phyloP scores from a whole-genome alignment of 2,797 vertebrate species.

The Rhinophrynus dorsalis region DNA sequence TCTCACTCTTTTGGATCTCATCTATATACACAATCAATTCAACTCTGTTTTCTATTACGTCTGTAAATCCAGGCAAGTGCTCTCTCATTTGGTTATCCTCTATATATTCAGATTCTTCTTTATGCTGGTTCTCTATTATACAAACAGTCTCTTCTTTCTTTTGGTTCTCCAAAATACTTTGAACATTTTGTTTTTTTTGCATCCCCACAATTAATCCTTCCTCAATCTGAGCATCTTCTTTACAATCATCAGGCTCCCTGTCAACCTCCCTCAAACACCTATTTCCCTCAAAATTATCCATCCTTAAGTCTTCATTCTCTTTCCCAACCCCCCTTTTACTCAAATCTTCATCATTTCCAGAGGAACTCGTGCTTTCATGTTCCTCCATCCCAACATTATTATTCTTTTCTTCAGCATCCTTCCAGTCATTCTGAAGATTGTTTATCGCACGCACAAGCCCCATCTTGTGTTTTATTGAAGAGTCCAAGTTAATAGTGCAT shows the following conservation, averaged over 20 bases:
- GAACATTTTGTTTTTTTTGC: not conserved
- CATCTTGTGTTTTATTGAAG: slow-evolving; percentile 78
- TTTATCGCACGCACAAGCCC: slow-evolving; percentile 71
- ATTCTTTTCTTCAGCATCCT: not conserved
- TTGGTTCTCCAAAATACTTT: not conserved
- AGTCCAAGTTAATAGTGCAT: slow-evolving; percentile 82
- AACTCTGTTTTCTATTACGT: no score
- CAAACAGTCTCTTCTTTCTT: not conserved
- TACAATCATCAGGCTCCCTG: not conserved
- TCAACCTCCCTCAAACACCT: not conserved
- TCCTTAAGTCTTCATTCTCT: accelerated
- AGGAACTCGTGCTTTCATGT: not conserved
- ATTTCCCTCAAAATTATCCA: not conserved
- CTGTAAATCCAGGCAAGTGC: no score
- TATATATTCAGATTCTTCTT: not conserved
- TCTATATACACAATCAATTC: no score
- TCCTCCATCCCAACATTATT: not conserved
- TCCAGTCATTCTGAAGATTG: slow-evolving; percentile 57
- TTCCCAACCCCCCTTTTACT: accelerated
- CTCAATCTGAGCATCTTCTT: not conserved
- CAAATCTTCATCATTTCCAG: accelerated
- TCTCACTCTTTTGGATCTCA: no score
- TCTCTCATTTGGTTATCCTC: not conserved
- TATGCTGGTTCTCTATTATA: not conserved
- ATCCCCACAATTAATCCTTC: not conserved